phyloP scores from a whole-genome alignment of 2,113 vertebrate species.

The Lota lota region DNA sequence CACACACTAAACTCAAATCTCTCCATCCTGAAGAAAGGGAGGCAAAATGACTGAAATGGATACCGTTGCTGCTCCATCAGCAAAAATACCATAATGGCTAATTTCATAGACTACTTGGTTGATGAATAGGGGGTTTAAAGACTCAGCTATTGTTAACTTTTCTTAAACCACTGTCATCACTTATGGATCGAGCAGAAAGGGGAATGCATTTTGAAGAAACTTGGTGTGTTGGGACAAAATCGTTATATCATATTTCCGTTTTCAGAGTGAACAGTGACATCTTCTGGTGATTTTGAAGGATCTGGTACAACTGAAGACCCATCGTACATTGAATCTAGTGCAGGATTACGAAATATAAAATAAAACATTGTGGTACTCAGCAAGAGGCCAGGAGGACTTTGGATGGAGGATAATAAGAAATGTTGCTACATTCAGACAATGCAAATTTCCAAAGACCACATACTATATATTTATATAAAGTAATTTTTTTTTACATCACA shows the following conservation, averaged over 20 bases:
- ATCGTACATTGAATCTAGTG: too few relatives aligned
- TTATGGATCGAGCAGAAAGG: slow-evolving; percentile 13
- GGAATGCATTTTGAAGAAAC: slow-evolving; percentile 14
- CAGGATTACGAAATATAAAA: too few relatives aligned
- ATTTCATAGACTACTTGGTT: slow-evolving; percentile 54
- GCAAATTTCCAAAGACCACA: too few relatives aligned
- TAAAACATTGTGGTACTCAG: too few relatives aligned
- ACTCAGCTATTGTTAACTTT: slow-evolving; percentile 59
- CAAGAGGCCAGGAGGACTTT: too few relatives aligned
- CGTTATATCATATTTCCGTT: background rate
- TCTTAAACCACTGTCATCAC: slow-evolving; percentile 46
- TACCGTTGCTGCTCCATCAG: slow-evolving; percentile 43
- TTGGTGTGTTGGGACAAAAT: slow-evolving; percentile 4
- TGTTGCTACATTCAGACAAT: too few relatives aligned
- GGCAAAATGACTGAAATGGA: slow-evolving; percentile 55
- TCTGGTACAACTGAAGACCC: too few relatives aligned
- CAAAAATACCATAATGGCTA: slow-evolving; percentile 52
- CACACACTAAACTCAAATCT: slow-evolving; percentile 36
- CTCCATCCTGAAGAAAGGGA: slow-evolving; percentile 36
- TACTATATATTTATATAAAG: too few relatives aligned
- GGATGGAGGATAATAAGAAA: too few relatives aligned
- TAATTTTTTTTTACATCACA: too few relatives aligned
- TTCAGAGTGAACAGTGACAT: slow-evolving; percentile 33
- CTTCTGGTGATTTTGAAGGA: slow-evolving; percentile 28
- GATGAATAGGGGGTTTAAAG: slow-evolving; percentile 63